Percentiles rank a stretch among this genome's conserved stretches.
These are phyloP conservation scores for Tetanocera ferruginea DNA, from an alignment of 2,888 invertebrate genomes.

Conservation along the genomic window DNA sequence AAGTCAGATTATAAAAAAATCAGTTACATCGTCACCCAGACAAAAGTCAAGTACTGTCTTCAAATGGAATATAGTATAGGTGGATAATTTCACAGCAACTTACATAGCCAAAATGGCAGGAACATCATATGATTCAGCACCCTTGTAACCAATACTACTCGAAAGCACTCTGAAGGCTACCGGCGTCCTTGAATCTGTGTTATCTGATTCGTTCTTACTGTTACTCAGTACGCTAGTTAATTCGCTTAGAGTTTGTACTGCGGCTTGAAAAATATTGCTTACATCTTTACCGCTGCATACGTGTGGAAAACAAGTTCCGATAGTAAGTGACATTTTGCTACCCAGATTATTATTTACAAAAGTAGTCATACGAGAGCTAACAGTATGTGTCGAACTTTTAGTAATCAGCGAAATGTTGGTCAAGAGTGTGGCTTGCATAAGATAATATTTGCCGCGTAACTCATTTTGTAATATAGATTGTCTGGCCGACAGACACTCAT, in stretches of 20 bases:
- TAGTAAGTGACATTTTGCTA: conserved; percentile 40
- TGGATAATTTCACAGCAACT: background rate
- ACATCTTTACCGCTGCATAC: conserved; percentile 48
- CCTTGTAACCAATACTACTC: background rate
- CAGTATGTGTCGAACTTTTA: no score
- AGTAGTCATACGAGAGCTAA: no score
- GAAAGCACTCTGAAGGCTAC: background rate
- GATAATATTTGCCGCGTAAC: conserved; percentile 54
- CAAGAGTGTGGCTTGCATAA: conserved; percentile 33
- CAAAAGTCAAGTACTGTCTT: conserved; percentile 43
- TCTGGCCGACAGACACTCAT: conserved; percentile 67
- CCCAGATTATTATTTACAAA: background rate
- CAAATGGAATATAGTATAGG: no score
- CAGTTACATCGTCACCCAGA: conserved; percentile 45
- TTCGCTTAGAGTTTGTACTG: background rate
- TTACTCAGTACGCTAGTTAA: background rate
- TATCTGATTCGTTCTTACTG: background rate
- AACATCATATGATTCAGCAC: background rate
- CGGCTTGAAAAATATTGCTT: background rate
- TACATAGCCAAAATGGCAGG: background rate
- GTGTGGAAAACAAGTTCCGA: conserved; percentile 56
- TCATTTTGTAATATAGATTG: conserved; percentile 22
- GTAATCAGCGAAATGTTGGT: background rate
- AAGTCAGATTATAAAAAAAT: no score
- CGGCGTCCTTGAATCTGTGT: background rate